phyloP scores from a whole-genome alignment of 1,140 invertebrate species.

The Bombus fervidus region DNA sequence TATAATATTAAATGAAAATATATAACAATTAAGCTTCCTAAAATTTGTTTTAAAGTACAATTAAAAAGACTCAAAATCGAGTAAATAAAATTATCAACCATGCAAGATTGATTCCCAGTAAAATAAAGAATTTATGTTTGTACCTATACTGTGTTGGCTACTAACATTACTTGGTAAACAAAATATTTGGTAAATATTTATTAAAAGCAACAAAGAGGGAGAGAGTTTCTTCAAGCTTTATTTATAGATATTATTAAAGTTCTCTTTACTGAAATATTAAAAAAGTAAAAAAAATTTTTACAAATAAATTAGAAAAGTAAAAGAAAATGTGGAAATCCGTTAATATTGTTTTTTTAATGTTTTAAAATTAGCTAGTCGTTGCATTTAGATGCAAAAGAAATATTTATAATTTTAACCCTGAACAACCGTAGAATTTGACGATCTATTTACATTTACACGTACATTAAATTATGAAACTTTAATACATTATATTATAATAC shows the following conservation, averaged over 20 bases:
- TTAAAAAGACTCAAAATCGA: not conserved
- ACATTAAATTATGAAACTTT: not conserved
- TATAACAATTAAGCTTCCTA: not conserved
- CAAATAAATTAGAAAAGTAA: not conserved
- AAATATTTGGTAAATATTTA: not conserved
- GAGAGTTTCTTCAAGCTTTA: not conserved
- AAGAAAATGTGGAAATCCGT: no score
- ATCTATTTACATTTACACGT: not conserved
- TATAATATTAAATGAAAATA: not conserved
- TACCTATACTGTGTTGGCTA: no score
- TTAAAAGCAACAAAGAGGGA: not conserved
- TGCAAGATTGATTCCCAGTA: not conserved
- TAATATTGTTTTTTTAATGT: no score
- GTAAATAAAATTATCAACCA: constrained; percentile 19
- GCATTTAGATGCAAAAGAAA: not conserved
- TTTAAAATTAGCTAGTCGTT: no score
- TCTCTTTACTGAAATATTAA: no score
- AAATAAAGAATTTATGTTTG: not conserved
- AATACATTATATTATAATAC: not conserved
- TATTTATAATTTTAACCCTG: not conserved
- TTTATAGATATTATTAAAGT: not conserved
- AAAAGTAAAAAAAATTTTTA: no score
- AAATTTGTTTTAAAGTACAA: not conserved
- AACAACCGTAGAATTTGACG: not conserved
- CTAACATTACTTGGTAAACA: not conserved